Evolutionary conservation across 2,888 invertebrate genomes (phyloP).

Genomic region (Phragmatobia fuliginosa): DNA sequence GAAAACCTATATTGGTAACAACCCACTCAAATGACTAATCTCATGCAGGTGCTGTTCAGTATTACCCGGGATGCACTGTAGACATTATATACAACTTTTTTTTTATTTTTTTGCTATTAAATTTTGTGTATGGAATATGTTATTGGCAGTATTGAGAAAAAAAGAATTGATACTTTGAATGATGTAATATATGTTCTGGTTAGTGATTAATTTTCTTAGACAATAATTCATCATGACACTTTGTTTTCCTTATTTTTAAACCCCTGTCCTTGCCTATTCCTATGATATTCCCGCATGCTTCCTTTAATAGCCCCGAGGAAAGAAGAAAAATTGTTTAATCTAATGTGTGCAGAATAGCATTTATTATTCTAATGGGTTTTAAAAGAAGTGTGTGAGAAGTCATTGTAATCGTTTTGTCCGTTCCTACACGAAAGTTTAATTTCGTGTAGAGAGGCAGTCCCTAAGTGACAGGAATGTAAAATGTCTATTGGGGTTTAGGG

Average conservation of each 20-base stretch:
- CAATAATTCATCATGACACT: slow-evolving; percentile 31
- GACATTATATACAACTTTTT: not conserved
- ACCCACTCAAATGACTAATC: not conserved
- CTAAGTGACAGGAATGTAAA: slow-evolving; percentile 72
- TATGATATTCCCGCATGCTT: slow-evolving; percentile 81
- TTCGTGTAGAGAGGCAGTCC: slow-evolving; percentile 47
- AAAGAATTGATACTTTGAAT: slow-evolving; percentile 32
- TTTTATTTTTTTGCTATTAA: slow-evolving; percentile 36
- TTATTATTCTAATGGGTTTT: slow-evolving; percentile 81
- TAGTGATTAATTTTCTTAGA: slow-evolving; percentile 32
- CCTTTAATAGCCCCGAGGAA: slow-evolving; percentile 82
- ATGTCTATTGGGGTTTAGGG: slow-evolving; percentile 83
- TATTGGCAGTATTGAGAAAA: slow-evolving; percentile 30
- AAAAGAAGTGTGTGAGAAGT: slow-evolving; percentile 84
- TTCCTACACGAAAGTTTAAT: slow-evolving; percentile 48
- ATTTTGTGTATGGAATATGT: slow-evolving; percentile 35
- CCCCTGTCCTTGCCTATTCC: slow-evolving; percentile 50
- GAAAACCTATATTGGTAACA: not conserved
- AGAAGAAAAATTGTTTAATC: slow-evolving; percentile 63
- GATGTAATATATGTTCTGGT: slow-evolving; percentile 33
- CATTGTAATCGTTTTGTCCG: slow-evolving; percentile 57
- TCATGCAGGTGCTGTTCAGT: not conserved
- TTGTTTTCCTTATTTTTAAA: slow-evolving; percentile 37
- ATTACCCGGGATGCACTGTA: slow-evolving; percentile 13
- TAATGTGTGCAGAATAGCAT: slow-evolving; percentile 86